Percentiles rank a stretch among this genome's conserved stretches.
Conservation (phyloP, 2,888 invertebrate genomes). For the Trichacis sp. region DNA sequence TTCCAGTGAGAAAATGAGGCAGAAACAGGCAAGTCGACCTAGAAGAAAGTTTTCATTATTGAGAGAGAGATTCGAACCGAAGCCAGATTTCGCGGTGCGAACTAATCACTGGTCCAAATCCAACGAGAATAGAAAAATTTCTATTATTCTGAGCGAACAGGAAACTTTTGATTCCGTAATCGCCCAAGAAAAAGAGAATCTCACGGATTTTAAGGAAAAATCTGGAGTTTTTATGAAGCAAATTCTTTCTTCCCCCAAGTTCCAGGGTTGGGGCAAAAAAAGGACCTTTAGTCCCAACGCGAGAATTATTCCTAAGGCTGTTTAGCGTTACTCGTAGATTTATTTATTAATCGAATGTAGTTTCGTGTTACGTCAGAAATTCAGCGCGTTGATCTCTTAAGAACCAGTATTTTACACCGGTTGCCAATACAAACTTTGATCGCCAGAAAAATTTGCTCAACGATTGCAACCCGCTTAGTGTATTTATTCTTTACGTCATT, state of each 20-base stretch:
- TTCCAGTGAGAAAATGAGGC: conserved; percentile 42
- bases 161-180: conserved; percentile 41
- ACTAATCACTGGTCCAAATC: conserved; percentile 34
- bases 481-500: conserved; percentile 38
- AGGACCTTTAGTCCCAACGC: conserved; percentile 54
- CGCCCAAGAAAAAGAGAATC: conserved; percentile 57
- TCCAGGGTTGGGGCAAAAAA: conserved; percentile 67
- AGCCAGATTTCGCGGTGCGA: conserved; percentile 51
- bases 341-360: background rate
- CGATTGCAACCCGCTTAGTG: conserved; percentile 1
- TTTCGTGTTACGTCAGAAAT: background rate
- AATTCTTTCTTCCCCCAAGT: conserved; percentile 73
- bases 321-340: conserved; percentile 17
- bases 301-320: conserved; percentile 48
- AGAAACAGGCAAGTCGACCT: conserved; percentile 64
- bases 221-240: conserved; percentile 73
- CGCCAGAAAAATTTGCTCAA: conserved; percentile 5
- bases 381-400: conserved; percentile 1
- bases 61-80: conserved; percentile 73
- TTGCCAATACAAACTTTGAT: background rate
- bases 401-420: background rate
- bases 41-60: conserved; percentile 74
- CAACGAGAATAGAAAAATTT: conserved; percentile 34
- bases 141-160: conserved; percentile 44
- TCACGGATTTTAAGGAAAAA: conserved; percentile 70